phyloP scores from a whole-genome alignment of 2,797 vertebrate species.

The Danio jaintianensis region DNA sequence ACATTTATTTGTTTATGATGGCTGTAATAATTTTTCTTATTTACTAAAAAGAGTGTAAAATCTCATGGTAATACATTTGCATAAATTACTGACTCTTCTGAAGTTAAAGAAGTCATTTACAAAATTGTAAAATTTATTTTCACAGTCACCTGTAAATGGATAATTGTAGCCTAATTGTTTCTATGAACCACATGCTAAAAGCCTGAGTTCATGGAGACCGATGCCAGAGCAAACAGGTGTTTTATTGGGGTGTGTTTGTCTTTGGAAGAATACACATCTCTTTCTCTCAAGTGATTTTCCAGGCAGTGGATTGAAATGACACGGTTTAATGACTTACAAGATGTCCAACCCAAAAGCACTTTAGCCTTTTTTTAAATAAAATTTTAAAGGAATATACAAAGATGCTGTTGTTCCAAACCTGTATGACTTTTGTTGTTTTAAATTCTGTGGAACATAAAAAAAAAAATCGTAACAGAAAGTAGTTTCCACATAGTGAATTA shows the following conservation, averaged over 20 bases:
- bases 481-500: too few relatives aligned
- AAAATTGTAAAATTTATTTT: background rate
- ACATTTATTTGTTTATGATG: background rate
- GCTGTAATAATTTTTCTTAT: background rate
- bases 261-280: background rate
- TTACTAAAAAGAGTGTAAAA: background rate
- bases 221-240: background rate
- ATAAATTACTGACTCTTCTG: background rate
- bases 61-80: background rate
- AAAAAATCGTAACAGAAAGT: too few relatives aligned
- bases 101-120: too few relatives aligned
- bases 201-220: background rate
- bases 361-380: too few relatives aligned
- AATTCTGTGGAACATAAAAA: background rate
- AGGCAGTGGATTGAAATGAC: background rate
- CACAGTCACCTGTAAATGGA: background rate
- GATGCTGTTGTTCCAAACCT: too few relatives aligned
- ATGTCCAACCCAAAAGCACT: background rate
- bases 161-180: background rate
- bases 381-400: too few relatives aligned
- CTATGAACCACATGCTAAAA: background rate
- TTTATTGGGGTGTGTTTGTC: conserved; percentile 8
- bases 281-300: conserved; percentile 22
- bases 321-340: background rate
- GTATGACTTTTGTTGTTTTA: too few relatives aligned